A percentile compares a stretch with the other conserved stretches of the same genome.
These are phyloP conservation scores for Samia ricini DNA, from an alignment of 1,140 invertebrate species.

Conservation along the genomic window DNA sequence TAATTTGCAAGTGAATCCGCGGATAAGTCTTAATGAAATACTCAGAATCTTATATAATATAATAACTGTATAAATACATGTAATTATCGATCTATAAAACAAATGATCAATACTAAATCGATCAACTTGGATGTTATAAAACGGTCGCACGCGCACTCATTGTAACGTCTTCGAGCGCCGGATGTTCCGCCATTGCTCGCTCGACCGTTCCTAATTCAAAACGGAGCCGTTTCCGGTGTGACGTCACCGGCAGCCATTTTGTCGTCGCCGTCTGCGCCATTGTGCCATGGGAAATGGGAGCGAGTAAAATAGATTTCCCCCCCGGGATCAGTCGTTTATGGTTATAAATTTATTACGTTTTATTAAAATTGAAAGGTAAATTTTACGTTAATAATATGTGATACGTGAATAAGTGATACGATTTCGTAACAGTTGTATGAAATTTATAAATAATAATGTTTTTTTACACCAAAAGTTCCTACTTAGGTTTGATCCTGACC, in stretches of 20 bases:
- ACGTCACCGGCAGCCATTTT: slow-evolving; percentile 73
- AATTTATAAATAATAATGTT: no score
- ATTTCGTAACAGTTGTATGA: no score
- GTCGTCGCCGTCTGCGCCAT: slow-evolving; percentile 57
- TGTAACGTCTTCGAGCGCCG: slow-evolving; percentile 70
- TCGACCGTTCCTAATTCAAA: slow-evolving; percentile 76
- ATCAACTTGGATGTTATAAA: not conserved
- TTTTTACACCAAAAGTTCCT: no score
- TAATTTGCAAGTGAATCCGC: no score
- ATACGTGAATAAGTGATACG: no score
- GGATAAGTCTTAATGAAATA: no score
- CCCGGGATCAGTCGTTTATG: slow-evolving; percentile 30
- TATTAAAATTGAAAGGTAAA: no score
- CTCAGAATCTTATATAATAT: not conserved
- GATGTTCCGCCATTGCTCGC: slow-evolving; percentile 74
- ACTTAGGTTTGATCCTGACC: no score
- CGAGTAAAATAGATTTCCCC: slow-evolving; percentile 57
- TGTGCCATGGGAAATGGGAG: slow-evolving; percentile 67
- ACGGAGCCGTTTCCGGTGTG: slow-evolving; percentile 73
- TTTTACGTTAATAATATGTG: no score
- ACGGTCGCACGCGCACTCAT: slow-evolving; percentile 55
- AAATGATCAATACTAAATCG: slow-evolving; percentile 11
- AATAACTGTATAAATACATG: not conserved
- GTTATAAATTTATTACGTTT: no score
- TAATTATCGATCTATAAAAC: slow-evolving; percentile 1